Percentiles rank a stretch among this genome's conserved stretches.
phyloP scores from a whole-genome alignment of 2,888 invertebrate species.

The Rhogogaster chlorosoma region DNA sequence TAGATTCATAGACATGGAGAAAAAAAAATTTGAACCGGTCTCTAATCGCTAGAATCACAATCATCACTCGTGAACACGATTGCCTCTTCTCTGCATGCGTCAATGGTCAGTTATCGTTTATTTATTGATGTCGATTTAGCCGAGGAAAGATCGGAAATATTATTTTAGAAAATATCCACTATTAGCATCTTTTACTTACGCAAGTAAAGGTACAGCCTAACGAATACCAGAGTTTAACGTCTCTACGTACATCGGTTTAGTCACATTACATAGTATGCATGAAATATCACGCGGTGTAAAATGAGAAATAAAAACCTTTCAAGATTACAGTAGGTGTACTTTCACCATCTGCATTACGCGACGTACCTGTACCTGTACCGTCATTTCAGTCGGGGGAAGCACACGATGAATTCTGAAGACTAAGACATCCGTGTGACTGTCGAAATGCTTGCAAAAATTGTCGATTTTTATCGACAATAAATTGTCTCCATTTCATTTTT shows the following conservation, averaged over 20 bases:
- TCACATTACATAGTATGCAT: background rate
- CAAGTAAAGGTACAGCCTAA: background rate
- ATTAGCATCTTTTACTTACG: background rate
- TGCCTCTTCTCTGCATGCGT: background rate
- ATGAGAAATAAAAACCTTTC: background rate
- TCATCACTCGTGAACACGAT: background rate
- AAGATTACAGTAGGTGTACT: constrained; percentile 6
- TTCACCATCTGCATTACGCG: constrained; percentile 8
- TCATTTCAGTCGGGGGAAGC: background rate
- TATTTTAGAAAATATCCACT: background rate
- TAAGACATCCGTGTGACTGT: background rate
- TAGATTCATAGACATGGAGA: background rate
- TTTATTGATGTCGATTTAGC: background rate
- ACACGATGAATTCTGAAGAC: background rate
- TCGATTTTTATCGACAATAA: background rate
- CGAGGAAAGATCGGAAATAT: background rate
- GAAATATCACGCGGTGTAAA: constrained; percentile 3
- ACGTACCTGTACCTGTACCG: background rate
- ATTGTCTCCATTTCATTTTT: background rate
- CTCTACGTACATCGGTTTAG: background rate
- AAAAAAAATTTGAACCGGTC: background rate
- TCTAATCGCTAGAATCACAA: background rate
- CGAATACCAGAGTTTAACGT: background rate
- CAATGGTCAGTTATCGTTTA: constrained; percentile 3
- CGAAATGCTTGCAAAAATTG: background rate